Evolutionary conservation across 2,113 vertebrate species (phyloP).

Genomic region (Coturnix japonica): DNA sequence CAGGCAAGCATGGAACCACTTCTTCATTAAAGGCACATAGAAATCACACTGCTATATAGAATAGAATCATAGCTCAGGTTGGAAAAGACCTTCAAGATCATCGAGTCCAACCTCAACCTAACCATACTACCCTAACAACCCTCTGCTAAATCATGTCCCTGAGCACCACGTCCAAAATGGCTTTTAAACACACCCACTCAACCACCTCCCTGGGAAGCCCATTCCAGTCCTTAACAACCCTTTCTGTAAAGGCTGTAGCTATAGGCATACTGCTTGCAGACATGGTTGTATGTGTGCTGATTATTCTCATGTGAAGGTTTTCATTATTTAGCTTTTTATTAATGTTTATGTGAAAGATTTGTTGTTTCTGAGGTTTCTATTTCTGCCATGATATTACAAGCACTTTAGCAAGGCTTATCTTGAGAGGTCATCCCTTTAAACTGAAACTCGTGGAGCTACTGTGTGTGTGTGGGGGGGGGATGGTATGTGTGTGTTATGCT

Average conservation of each 20-base stretch:
- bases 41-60: not conserved
- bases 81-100: too few species aligned
- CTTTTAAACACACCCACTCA: too few species aligned
- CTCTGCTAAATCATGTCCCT: too few species aligned
- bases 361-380: not conserved
- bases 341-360: not conserved
- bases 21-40: not conserved
- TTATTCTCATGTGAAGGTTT: not conserved
- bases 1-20: not conserved
- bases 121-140: too few species aligned
- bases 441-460: not conserved
- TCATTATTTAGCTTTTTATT: not conserved
- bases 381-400: not conserved
- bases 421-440: not conserved
- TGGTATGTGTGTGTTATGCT: slow-evolving; percentile 5
- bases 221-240: too few species aligned
- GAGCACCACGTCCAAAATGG: too few species aligned
- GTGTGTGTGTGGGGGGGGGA: not conserved
- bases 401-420: not conserved
- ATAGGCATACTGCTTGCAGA: not conserved
- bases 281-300: fast-evolving
- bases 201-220: too few species aligned
- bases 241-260: too few species aligned
- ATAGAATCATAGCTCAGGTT: too few species aligned
- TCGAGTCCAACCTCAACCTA: too few species aligned